Evolutionary conservation across 2,888 invertebrate genomes (phyloP), one percentile per base, ranked within the genome.

Genomic region (Melanostoma scalare): DNA sequence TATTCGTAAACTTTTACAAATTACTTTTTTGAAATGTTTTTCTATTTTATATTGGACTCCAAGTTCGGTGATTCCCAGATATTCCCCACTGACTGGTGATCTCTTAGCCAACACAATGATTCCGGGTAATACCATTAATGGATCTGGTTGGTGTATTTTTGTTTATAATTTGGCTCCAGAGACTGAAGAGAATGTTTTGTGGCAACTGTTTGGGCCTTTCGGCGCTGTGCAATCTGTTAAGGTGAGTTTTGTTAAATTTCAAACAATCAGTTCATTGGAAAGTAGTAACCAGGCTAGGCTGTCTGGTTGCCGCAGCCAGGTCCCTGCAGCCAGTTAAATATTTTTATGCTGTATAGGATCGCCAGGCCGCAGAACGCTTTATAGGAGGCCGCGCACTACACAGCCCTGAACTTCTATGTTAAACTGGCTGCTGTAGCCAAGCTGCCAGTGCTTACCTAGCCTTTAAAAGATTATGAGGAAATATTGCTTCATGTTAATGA

Each of bases 181-280:
- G 91, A 97, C 98, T 3, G 98, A 98, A 92, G 98, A 98, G 92
- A 97, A 96, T 92, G 96, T 97, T 74, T 94, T 98, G 86, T 98
- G 98, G 98, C 98, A 98, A 92, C 93, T 98, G 87, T 99, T 99
- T 92, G 98, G 98, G 79, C 99, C 98, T 31, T 99, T 98, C 90
- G 99, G 99, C 88, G 98, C 98, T 87, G 98, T 99, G 89, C 97
- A 98, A 92, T 97, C 96, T 92, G 98, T 99, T 88, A 98, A 98
- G 94, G 98, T 98, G 89, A 96, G 85, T 61, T 53, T 53, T 65
- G 9, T 3, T 0, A 31, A 31, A 50, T 35, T 9, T 50, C 20
- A 20, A 20, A 20, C 20, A 20, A 20, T 20, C 20, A 20, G 20
- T 20, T 20, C 20, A 20, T 20, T 20, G 20, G 20, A 20, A 20